Conservation (phyloP, 2,797 vertebrate species). For the Capromys pilorides region DNA sequence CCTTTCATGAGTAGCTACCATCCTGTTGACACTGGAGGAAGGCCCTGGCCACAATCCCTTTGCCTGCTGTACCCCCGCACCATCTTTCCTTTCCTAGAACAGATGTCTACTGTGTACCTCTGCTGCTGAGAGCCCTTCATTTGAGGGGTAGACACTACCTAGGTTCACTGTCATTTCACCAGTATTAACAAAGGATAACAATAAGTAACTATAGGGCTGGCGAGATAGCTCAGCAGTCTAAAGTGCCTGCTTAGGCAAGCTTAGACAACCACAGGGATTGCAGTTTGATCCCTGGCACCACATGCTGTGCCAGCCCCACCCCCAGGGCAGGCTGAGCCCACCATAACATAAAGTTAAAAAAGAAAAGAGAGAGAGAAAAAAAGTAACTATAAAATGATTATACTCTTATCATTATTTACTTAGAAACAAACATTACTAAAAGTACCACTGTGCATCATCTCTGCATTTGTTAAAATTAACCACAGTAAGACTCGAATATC, state of each 20-base stretch:
- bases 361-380: too few species aligned
- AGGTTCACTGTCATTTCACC: background rate
- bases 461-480: slow-evolving; percentile 56
- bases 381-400: slow-evolving; percentile 31
- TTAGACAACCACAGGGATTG: too few species aligned
- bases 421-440: slow-evolving; percentile 22
- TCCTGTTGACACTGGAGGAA: background rate
- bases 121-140: background rate
- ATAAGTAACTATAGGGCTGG: background rate
- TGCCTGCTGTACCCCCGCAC: background rate
- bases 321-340: too few species aligned
- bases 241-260: too few species aligned
- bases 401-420: slow-evolving; percentile 1
- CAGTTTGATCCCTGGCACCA: too few species aligned
- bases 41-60: background rate
- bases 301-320: too few species aligned
- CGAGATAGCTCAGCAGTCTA: too few species aligned
- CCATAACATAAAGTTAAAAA: too few species aligned
- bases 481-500: background rate
- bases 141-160: background rate
- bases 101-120: background rate
- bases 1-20: background rate
- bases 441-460: background rate
- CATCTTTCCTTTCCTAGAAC: background rate
- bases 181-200: slow-evolving; percentile 41